phyloP scores from a whole-genome alignment of 2,797 vertebrate species.

The Simalia tracyae region DNA sequence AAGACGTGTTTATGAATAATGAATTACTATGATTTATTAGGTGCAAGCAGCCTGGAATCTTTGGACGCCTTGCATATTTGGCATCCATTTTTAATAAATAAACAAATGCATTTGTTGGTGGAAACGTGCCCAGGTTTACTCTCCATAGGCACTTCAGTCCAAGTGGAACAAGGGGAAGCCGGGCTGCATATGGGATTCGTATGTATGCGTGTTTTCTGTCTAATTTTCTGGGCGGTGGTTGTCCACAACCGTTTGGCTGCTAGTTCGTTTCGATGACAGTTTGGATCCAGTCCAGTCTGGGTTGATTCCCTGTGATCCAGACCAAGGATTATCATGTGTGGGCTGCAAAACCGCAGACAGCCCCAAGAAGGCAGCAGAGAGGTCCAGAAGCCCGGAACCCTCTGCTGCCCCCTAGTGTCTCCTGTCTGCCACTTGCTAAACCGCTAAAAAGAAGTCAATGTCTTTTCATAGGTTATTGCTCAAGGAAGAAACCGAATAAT shows the following conservation, averaged over 20 bases:
- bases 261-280: background rate
- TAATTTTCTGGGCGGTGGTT: background rate
- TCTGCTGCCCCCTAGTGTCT: background rate
- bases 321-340: background rate
- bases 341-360: background rate
- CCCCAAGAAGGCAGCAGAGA: background rate
- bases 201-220: background rate
- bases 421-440: background rate
- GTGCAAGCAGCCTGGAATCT: background rate
- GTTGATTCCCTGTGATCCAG: background rate
- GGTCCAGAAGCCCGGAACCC: background rate
- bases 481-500: background rate
- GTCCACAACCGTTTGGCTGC: background rate
- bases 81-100: background rate
- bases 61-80: background rate
- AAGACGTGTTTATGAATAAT: background rate
- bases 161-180: background rate
- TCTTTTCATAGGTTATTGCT: background rate
- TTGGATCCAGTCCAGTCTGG: background rate
- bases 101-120: background rate
- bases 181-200: background rate
- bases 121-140: background rate
- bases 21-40: background rate
- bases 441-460: background rate
- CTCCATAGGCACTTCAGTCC: background rate